Percentiles rank a stretch among this genome's conserved stretches.
Evolutionary conservation across 1,140 invertebrate genomes (phyloP).

Genomic region (Reticulitermes speratus): DNA sequence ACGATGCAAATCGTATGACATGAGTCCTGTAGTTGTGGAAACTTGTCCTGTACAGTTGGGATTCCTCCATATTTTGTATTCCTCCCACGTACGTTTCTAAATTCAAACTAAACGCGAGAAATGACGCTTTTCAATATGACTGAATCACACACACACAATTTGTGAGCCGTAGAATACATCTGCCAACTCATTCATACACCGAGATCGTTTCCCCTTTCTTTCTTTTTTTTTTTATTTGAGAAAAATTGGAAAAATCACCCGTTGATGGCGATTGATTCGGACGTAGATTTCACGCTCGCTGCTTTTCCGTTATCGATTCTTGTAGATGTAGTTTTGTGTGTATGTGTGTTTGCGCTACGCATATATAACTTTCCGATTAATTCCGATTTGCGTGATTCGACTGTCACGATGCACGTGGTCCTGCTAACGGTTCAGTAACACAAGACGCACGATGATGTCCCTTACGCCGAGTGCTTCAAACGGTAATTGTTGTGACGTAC

Average conservation of each 20-base stretch:
- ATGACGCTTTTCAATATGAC: neutral
- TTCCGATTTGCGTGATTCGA: too few species aligned
- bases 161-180: neutral
- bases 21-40: neutral
- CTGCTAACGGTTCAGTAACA: too few species aligned
- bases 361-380: too few species aligned
- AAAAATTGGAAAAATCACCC: neutral
- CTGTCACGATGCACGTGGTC: too few species aligned
- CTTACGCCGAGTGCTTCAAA: too few species aligned
- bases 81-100: neutral
- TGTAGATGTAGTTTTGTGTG: too few species aligned
- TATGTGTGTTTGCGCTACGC: too few species aligned
- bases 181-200: neutral
- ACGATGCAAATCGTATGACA: neutral
- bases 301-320: too few species aligned
- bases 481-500: too few species aligned
- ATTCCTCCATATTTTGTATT: neutral
- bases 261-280: neutral
- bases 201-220: too few species aligned
- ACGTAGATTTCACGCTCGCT: too few species aligned
- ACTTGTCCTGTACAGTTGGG: neutral
- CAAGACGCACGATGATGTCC: too few species aligned
- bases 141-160: neutral
- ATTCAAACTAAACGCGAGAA: neutral
- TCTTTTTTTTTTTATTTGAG: neutral